Conservation (phyloP, 2,888 invertebrate species). For the Taphrorychus bicolor region DNA sequence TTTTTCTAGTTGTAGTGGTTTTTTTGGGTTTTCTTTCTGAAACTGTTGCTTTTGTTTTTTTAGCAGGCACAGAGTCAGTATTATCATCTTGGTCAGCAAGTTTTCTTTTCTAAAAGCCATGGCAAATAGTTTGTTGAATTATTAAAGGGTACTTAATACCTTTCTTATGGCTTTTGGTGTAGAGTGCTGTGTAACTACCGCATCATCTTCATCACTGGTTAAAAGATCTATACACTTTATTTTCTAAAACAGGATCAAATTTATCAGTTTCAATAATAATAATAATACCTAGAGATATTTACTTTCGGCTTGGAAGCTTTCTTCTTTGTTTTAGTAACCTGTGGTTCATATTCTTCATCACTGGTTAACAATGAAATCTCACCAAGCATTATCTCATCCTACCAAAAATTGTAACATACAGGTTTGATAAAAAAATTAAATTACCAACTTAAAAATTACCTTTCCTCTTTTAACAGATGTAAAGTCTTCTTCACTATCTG, state of each 20-base stretch:
- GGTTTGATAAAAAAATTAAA: too few species aligned
- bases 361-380: slow-evolving; percentile 36
- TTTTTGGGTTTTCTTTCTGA: not conserved
- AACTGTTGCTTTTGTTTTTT: slow-evolving; percentile 1
- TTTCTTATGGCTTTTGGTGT: slow-evolving; percentile 3
- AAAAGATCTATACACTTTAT: slow-evolving; percentile 21
- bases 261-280: not conserved
- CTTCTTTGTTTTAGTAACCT: not conserved
- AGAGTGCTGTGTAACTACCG: not conserved
- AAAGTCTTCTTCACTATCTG: too few species aligned
- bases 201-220: slow-evolving; percentile 36
- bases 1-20: slow-evolving; percentile 3
- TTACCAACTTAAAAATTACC: too few species aligned
- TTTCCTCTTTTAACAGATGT: too few species aligned
- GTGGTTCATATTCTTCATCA: slow-evolving; percentile 31
- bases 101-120: slow-evolving; percentile 27
- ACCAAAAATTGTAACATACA: too few species aligned
- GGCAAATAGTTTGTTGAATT: not conserved
- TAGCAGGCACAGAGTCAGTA: slow-evolving; percentile 5
- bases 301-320: slow-evolving; percentile 5
- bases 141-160: slow-evolving; percentile 15
- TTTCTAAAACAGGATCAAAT: slow-evolving; percentile 17
- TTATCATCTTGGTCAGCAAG: not conserved
- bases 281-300: slow-evolving; percentile 5
- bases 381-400: slow-evolving; percentile 8